Percentiles rank a stretch among this genome's conserved stretches.
Evolutionary conservation across 2,888 invertebrate species (phyloP).

Genomic region (Pterobdella sp.): DNA sequence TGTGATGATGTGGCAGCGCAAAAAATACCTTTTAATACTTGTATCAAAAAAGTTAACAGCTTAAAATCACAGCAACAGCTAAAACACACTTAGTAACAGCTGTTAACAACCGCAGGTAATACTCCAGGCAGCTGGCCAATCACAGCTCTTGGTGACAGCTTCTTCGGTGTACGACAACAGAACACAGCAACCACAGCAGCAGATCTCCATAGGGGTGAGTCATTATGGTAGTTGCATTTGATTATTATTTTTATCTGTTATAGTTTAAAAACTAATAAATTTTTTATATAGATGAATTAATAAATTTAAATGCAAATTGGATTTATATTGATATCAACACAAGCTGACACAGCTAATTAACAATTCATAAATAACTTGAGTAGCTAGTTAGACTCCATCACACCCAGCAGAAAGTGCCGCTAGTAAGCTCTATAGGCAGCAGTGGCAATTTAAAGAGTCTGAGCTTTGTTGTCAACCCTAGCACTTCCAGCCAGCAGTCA

Average conservation of each 20-base stretch:
- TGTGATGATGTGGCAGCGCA: background rate
- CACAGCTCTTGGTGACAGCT: background rate
- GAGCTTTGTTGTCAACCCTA: constrained; percentile 22
- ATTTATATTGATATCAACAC: no score
- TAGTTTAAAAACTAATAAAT: background rate
- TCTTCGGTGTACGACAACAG: background rate
- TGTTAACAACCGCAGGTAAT: constrained; percentile 23
- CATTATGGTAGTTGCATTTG: no score
- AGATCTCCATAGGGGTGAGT: constrained; percentile 24
- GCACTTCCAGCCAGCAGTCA: background rate
- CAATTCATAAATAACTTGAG: no score
- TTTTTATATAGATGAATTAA: no score
- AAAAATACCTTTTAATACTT: background rate
- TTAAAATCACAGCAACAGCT: background rate
- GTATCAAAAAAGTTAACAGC: background rate
- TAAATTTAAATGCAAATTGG: no score
- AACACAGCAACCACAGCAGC: constrained; percentile 10
- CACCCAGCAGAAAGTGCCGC: constrained; percentile 19
- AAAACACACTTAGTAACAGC: background rate
- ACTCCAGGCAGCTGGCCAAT: constrained; percentile 7
- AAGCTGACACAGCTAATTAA: no score
- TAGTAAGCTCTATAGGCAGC: constrained; percentile 1
- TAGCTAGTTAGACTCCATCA: background rate
- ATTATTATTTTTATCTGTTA: background rate
- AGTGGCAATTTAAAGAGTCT: constrained; percentile 9